Evolutionary conservation across 1,140 invertebrate genomes (phyloP).

Genomic region (Reticulitermes speratus): DNA sequence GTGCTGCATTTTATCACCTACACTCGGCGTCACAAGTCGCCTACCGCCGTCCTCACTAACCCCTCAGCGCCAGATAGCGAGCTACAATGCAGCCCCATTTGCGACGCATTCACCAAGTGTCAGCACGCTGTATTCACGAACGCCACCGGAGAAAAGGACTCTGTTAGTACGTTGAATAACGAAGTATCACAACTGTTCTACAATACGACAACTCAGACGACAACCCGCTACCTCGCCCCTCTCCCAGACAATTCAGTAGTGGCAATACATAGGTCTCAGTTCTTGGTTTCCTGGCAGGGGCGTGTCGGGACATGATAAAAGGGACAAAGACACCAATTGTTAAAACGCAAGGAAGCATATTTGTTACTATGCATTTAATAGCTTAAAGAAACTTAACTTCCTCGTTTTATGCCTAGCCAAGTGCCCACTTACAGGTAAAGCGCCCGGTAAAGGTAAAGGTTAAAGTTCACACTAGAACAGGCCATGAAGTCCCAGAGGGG

Average conservation of each 20-base stretch:
- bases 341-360: neutral
- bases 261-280: neutral
- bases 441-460: too few species aligned
- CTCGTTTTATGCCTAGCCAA: too few species aligned
- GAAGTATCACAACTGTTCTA: neutral
- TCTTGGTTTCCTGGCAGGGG: neutral
- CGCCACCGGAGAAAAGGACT: neutral
- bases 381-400: too few species aligned
- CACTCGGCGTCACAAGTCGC: neutral
- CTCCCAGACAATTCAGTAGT: too few species aligned
- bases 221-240: neutral
- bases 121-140: neutral
- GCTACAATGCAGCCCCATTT: neutral
- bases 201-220: too few species aligned
- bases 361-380: neutral
- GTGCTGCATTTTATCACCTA: neutral
- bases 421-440: too few species aligned
- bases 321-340: neutral
- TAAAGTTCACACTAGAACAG: too few species aligned
- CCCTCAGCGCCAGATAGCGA: neutral
- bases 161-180: neutral
- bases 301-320: neutral
- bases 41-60: neutral
- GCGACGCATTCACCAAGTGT: neutral
- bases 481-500: too few species aligned